Evolutionary conservation across 1,140 invertebrate genomes (phyloP).

Genomic region (Grapholita molesta): DNA sequence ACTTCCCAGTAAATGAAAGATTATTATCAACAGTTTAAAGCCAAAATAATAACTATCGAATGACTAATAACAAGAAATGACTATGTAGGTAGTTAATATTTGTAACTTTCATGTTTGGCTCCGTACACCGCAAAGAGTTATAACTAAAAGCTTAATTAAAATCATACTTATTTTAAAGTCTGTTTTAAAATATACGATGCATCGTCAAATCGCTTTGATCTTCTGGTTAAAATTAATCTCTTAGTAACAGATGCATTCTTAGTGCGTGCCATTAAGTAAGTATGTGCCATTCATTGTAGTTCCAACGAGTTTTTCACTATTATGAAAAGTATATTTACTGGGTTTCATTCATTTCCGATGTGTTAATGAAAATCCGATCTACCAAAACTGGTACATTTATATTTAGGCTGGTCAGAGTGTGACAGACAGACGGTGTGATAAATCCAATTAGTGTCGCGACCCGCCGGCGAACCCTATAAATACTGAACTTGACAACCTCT

Average conservation of each 20-base stretch:
- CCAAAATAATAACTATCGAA: too few relatives aligned
- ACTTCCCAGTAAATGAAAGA: too few relatives aligned
- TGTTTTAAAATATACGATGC: too few relatives aligned
- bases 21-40: too few relatives aligned
- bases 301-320: background rate
- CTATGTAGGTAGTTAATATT: too few relatives aligned
- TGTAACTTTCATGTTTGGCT: too few relatives aligned
- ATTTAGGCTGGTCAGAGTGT: background rate
- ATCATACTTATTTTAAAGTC: too few relatives aligned
- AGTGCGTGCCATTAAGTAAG: too few relatives aligned
- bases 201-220: too few relatives aligned
- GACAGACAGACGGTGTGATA: background rate
- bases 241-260: background rate
- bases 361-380: background rate
- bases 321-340: background rate
- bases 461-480: background rate
- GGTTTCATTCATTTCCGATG: background rate
- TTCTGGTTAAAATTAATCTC: background rate
- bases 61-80: too few relatives aligned
- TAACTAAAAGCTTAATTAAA: too few relatives aligned
- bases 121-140: too few relatives aligned
- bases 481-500: background rate
- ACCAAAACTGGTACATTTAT: background rate
- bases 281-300: background rate
- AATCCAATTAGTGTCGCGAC: slow-evolving; percentile 14